Conservation (phyloP, 2,888 invertebrate species). For the Andrena chrysosceles region DNA sequence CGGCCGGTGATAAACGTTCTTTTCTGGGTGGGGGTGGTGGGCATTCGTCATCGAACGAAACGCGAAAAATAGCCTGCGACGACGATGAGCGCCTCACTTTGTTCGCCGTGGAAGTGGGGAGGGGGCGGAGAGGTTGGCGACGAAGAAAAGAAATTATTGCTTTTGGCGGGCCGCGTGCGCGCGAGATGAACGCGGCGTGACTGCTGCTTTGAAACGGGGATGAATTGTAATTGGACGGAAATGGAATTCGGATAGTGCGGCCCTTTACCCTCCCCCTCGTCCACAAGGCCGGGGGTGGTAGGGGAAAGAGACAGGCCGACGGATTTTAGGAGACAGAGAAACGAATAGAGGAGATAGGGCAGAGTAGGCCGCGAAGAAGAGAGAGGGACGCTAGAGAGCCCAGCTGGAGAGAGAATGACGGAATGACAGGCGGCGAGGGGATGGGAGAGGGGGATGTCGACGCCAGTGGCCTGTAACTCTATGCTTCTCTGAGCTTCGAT, state of each 20-base stretch:
- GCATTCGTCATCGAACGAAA: constrained; percentile 46
- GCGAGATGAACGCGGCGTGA: constrained; percentile 75
- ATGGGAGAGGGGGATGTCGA: constrained; percentile 63
- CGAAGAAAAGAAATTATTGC: constrained; percentile 72
- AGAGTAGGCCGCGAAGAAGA: constrained; percentile 63
- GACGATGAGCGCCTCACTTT: constrained; percentile 22
- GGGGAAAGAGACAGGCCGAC: constrained; percentile 6
- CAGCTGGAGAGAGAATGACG: constrained; percentile 23
- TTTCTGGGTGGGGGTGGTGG: background rate
- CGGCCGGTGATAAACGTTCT: constrained; percentile 37
- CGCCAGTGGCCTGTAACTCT: constrained; percentile 83
- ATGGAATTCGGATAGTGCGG: constrained; percentile 80
- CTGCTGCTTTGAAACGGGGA: constrained; percentile 77
- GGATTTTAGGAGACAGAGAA: constrained; percentile 24
- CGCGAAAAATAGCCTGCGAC: constrained; percentile 22
- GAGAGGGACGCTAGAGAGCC: constrained; percentile 49
- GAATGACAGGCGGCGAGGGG: constrained; percentile 12
- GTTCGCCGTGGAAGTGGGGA: background rate
- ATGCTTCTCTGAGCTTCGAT: constrained; percentile 82
- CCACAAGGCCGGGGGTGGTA: background rate
- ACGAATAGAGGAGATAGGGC: constrained; percentile 38
- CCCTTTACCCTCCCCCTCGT: constrained; percentile 12
- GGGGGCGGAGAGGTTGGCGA: constrained; percentile 4
- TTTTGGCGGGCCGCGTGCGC: constrained; percentile 61
- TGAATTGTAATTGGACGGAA: constrained; percentile 82